Base-by-base conservation (phyloP, 2,113 vertebrate species). In the Tachysurus fulvidraco region DNA sequence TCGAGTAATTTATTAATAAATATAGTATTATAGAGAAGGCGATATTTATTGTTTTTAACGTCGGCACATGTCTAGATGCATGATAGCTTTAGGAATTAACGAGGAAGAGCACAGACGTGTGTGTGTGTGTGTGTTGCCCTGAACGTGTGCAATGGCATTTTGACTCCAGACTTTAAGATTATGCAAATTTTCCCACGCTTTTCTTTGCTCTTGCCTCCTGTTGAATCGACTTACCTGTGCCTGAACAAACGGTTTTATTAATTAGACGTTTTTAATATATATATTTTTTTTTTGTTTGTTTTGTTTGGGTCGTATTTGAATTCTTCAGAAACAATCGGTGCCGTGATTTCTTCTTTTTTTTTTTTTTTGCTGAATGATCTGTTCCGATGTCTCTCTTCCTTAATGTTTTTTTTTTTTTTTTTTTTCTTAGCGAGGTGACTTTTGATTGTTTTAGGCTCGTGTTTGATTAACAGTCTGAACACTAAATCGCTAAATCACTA, bases 201-300 rank as follows among this genome's bases (percentile, higher is more conserved):
- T 36, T 36, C 36, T 36, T 88, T 88, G 85, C 89, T 89, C 71
- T 74, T n/a, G 55, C 25, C 6, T 65, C 83, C 60, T 86, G 60
- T 89, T 88, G 87, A 82, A 46, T 44, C 92, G 86, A 90, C 89
- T 88, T 94, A 89, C 88, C 92, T 92, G 94, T 94, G 93, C 93
- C 93, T 94, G 93, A 87, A 83, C 28, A 55, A 64, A 67, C 77
- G 4, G 12, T 62, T 62, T 83, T 6, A 65, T 60, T 74, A 16
- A 64, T 41, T 55, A n/a, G 36, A 65, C 21, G 28, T 57, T 54
- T 83, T 74, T 65, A 64, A 62, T 46, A 30, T 87, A 5, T 25
- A 62, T 46, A 30, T 87, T 10, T 25, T 11, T 28, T 50, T n/a
- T 71, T 59, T 55, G 0, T 93, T 90, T 89, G 88, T 90, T 93